Conservation (phyloP, 2,797 vertebrate species). For the Pantherophis alleghaniensis region DNA sequence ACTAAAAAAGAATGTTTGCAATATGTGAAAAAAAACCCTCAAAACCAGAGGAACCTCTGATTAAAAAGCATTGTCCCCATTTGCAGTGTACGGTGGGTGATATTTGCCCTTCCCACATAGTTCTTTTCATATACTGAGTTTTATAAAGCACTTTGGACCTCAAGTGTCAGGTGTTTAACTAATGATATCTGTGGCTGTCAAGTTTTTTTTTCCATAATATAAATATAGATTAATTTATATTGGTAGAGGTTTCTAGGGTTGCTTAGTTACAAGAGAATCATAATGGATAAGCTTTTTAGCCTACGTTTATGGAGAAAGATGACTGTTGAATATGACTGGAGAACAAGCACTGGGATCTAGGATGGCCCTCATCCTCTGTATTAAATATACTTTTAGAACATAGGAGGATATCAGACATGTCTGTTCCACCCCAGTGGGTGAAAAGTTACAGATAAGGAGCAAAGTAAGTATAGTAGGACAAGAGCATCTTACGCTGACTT, state of each 20-base stretch:
- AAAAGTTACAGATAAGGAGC: not conserved
- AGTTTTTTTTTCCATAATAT: conserved; percentile 32
- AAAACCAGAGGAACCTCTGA: not conserved
- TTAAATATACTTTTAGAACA: conserved; percentile 29
- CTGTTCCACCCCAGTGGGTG: conserved; percentile 12
- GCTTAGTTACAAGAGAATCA: conserved; percentile 66
- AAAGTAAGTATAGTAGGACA: not conserved
- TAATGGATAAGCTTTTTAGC: conserved; percentile 62
- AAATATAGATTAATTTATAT: conserved; percentile 60
- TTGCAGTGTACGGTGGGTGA: conserved; percentile 32
- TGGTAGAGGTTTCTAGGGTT: conserved; percentile 61
- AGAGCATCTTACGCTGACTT: not conserved
- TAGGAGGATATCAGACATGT: conserved; percentile 30
- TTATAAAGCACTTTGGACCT: conserved; percentile 35
- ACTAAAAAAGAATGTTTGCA: not conserved
- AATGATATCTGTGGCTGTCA: conserved; percentile 27
- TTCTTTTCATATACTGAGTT: conserved; percentile 6
- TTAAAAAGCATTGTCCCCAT: not conserved
- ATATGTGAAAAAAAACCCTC: not conserved
- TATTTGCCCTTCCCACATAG: conserved; percentile 23
- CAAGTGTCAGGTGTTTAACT: conserved; percentile 2
- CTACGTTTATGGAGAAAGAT: conserved; percentile 43
- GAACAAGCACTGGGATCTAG: not conserved
- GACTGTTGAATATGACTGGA: conserved; percentile 22
- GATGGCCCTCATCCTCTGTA: conserved; percentile 37